Base-by-base conservation (phyloP, 1,140 invertebrate genomes). In the Rhagoletis pomonella region DNA sequence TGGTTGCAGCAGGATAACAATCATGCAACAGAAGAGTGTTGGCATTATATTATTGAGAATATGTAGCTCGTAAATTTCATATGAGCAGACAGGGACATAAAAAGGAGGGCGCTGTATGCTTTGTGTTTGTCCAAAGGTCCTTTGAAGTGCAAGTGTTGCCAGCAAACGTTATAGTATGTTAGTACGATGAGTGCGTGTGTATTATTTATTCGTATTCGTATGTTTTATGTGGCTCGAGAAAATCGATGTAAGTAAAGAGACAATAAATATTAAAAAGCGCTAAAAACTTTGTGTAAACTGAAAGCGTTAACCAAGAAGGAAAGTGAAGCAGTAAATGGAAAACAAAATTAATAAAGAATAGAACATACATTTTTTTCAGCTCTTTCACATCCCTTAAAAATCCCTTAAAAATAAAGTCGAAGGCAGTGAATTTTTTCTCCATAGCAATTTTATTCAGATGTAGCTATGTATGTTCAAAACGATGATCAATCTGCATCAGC, bases 191-290 rank as follows among this genome's bases (percentile, higher is more conserved):
- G 85, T 86, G 64, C 14, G 7, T 65, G 85, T 65, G 4, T 4
- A n/a, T 17, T 81, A 10, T 85, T 5, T 44, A 12, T 19, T 39
- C 59, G n/a, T n/a, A 59, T 44, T n/a, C n/a, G 59, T 39, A 59
- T 85, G 62, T 19, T 42, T 73, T 29, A n/a, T 73, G 69, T 73
- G 69, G 69, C 69, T 44, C 47, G 47, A 73, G 69, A 73, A 73
- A 73, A 73, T 73, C 69, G 17, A 39, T 3, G 69, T 29, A 73
- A 73, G 42, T 39, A 47, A 73, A 47, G 39, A 10, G 42, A 17
- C 5, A 47, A n/a, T 47, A 73, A 7, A 55, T 10, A 55, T 7
- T 73, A 29, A 29, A 47, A 73, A 73, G 69, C n/a, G 12, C 3
- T 47, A 73, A 73, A 10, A 73, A 73, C 69, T 73, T n/a, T 12